A percentile compares a stretch with the other conserved stretches of the same genome.
Conservation (phyloP, 2,113 vertebrate genomes). For the Rattus norvegicus region GRCr8 NC_086028.1:42615501-42616000, state of each 20-base stretch:
- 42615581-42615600: neutral
- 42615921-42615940: neutral
- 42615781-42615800: neutral
- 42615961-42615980: neutral
- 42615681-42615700: neutral
- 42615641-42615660: neutral
- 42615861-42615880: neutral
- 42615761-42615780: neutral
- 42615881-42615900: neutral
- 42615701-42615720: neutral
- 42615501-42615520: neutral
- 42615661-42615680: neutral
- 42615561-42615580: neutral
- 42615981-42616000: neutral
- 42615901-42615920: neutral
- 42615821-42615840: neutral
- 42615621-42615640: neutral
- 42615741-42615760: neutral
- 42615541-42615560: no score
- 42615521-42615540: neutral
- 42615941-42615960: fast-evolving
- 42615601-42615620: neutral
- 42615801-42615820: neutral
- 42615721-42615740: neutral
- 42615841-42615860: neutral